These are phyloP conservation scores for Apamea monoglypha DNA, from an alignment of 2,888 invertebrate genomes.

Conservation along the genomic window DNA sequence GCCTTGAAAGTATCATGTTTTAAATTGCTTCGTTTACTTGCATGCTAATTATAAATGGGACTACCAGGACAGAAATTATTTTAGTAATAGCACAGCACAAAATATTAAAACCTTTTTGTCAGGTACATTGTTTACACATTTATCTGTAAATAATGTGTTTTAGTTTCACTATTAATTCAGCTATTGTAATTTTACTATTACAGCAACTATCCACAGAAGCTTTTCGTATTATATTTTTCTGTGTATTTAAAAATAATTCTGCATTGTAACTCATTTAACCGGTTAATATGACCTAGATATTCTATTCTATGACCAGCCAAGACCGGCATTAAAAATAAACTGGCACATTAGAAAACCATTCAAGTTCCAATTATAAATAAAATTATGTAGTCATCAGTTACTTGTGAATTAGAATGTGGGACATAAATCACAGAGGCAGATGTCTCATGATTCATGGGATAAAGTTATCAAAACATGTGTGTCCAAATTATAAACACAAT, in stretches of 20 bases:
- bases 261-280: background rate
- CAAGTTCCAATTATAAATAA: constrained; percentile 43
- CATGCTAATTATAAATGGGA: constrained; percentile 34
- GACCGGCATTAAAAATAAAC: background rate
- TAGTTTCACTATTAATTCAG: background rate
- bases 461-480: constrained; percentile 75
- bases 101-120: background rate
- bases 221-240: background rate
- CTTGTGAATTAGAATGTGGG: constrained; percentile 55
- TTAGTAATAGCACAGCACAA: background rate
- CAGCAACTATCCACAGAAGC: background rate
- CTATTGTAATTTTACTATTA: background rate
- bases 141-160: background rate
- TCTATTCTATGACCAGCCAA: background rate
- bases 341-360: constrained; percentile 30
- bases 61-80: constrained; percentile 4
- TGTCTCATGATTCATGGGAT: constrained; percentile 78
- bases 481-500: constrained; percentile 76
- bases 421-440: constrained; percentile 72
- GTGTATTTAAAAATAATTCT: background rate
- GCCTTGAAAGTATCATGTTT: constrained; percentile 24
- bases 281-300: background rate
- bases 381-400: constrained; percentile 44
- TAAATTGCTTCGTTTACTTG: constrained; percentile 32
- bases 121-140: background rate